Percentiles rank a stretch among this genome's conserved stretches.
phyloP scores from a whole-genome alignment of 2,888 invertebrate species.

The Epistrophe eligans region DNA sequence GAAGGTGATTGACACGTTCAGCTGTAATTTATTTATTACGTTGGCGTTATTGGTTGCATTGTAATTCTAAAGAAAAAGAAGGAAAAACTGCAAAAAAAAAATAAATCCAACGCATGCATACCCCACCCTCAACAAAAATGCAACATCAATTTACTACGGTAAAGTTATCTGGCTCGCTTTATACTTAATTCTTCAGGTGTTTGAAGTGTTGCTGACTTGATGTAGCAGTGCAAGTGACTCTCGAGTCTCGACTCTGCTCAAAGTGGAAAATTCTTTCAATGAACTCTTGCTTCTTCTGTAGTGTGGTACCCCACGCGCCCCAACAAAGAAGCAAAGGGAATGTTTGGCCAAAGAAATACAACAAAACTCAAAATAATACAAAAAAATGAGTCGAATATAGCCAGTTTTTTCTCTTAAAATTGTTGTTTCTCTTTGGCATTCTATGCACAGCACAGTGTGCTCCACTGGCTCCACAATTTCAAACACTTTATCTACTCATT shows the following conservation, averaged over 20 bases:
- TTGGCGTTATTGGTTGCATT: neutral
- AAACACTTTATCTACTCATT: slow-evolving; percentile 49
- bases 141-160: neutral
- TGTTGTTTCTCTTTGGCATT: slow-evolving; percentile 62
- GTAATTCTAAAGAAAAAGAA: neutral
- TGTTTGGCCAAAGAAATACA: slow-evolving; percentile 7
- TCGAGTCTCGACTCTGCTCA: neutral
- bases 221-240: slow-evolving; percentile 24
- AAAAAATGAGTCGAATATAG: slow-evolving; percentile 57
- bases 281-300: slow-evolving; percentile 28
- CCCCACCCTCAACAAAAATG: slow-evolving; percentile 55
- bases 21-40: slow-evolving; percentile 7
- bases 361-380: slow-evolving; percentile 25
- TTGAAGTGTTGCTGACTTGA: neutral
- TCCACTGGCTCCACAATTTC: slow-evolving; percentile 19
- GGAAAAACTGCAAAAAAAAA: neutral
- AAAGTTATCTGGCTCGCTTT: slow-evolving; percentile 15
- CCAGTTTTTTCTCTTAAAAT: slow-evolving; percentile 66
- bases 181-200: slow-evolving; percentile 20
- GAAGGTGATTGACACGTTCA: slow-evolving; percentile 36
- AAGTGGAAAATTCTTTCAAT: slow-evolving; percentile 55
- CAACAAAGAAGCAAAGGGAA: slow-evolving; percentile 49
- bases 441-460: slow-evolving; percentile 26
- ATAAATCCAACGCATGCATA: slow-evolving; percentile 24
- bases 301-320: neutral